Conservation (phyloP, 1,140 invertebrate species). For the Achatina immaculata region DNA sequence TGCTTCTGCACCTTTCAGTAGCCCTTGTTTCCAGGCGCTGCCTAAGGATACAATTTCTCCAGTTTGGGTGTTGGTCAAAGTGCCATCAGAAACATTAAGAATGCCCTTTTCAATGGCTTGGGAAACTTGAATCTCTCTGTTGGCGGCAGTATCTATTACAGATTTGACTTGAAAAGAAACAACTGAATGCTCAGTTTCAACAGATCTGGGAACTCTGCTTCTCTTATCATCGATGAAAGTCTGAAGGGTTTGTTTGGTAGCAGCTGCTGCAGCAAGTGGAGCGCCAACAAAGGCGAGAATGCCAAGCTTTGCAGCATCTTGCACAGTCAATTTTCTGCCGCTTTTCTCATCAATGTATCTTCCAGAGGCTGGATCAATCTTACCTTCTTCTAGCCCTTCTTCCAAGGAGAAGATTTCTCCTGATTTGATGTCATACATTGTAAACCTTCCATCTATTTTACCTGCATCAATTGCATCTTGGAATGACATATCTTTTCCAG, state of each 20-base stretch:
- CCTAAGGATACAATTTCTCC: conserved; percentile 78
- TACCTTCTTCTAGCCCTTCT: conserved; percentile 80
- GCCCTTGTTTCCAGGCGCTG: conserved; percentile 82
- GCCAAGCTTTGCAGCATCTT: conserved; percentile 87
- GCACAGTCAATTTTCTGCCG: conserved; percentile 73
- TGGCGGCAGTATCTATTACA: conserved; percentile 69
- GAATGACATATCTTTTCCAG: conserved; percentile 74
- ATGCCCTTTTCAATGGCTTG: conserved; percentile 82
- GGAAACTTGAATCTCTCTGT: conserved; percentile 83
- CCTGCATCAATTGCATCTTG: conserved; percentile 58
- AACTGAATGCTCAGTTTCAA: neutral
- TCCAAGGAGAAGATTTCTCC: conserved; percentile 72
- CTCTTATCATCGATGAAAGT: conserved; percentile 55
- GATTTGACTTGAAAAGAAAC: conserved; percentile 54
- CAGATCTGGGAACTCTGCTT: neutral
- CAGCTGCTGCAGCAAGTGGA: conserved; percentile 79
- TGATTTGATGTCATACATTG: conserved; percentile 71
- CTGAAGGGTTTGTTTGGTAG: conserved; percentile 82
- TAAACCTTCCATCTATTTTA: conserved; percentile 71
- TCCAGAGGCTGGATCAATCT: conserved; percentile 77
- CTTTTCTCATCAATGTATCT: conserved; percentile 53
- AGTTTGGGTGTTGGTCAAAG: conserved; percentile 77
- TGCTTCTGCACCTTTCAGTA: conserved; percentile 74
- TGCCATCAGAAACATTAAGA: conserved; percentile 54
- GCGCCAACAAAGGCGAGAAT: conserved; percentile 71